Conservation (phyloP, 2,797 vertebrate species). For the Cyclopterus lumpus region DNA sequence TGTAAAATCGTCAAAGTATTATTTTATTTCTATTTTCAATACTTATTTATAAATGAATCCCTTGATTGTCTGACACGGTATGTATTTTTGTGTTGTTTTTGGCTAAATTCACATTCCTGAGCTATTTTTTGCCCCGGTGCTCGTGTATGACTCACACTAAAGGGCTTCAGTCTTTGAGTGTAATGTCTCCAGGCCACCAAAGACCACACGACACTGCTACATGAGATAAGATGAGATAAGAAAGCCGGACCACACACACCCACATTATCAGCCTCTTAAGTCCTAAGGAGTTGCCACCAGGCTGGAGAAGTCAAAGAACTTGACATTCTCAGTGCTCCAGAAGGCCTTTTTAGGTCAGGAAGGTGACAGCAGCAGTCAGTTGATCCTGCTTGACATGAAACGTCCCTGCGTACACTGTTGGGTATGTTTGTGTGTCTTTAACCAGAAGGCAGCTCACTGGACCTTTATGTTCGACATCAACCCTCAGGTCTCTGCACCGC, state of each 20-base stretch:
- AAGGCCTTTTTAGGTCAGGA: not conserved
- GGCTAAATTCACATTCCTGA: constrained; percentile 11
- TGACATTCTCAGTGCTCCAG: too few species aligned
- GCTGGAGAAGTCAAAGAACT: too few species aligned
- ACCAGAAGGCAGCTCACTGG: not conserved
- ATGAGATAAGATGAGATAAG: not conserved
- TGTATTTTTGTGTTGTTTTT: constrained; percentile 18
- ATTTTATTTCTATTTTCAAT: not conserved
- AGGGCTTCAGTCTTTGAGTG: constrained; percentile 9
- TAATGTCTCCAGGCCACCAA: constrained; percentile 8
- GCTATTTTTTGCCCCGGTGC: constrained; percentile 16
- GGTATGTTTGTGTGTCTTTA: not conserved
- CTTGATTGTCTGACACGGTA: constrained; percentile 7
- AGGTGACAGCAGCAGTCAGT: not conserved
- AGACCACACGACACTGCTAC: not conserved
- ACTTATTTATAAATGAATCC: constrained; percentile 8
- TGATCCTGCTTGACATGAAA: not conserved
- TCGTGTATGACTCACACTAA: constrained; percentile 19
- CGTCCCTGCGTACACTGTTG: not conserved
- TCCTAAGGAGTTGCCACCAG: too few species aligned
- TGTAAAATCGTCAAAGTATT: not conserved
- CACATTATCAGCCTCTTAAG: not conserved
- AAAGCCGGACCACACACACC: not conserved
- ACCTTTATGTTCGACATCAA: not conserved
- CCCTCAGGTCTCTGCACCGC: constrained; percentile 2